Conservation (phyloP, 2,113 vertebrate genomes). For the Oophaga pumilio region DNA sequence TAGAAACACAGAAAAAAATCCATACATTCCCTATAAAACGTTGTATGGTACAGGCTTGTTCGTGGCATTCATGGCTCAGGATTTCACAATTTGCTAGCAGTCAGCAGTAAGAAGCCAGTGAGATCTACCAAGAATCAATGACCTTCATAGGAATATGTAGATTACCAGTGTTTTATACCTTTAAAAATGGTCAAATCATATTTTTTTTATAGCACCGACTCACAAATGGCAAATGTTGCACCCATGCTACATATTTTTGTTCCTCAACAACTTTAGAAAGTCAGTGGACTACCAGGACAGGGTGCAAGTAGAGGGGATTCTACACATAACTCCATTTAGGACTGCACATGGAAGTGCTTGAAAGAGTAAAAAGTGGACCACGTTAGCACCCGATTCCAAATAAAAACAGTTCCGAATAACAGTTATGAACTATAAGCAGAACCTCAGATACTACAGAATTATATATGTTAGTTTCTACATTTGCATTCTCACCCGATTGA, state of each 20-base stretch:
- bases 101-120: not conserved
- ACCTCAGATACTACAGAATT: not conserved
- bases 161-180: not conserved
- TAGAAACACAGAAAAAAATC: no score
- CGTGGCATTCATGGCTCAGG: not conserved
- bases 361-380: not conserved
- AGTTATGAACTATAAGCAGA: not conserved
- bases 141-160: no score
- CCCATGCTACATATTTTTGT: not conserved
- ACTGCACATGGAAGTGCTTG: not conserved
- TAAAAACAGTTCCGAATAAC: not conserved
- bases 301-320: not conserved
- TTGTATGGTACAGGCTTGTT: not conserved
- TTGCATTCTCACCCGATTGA: not conserved
- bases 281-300: not conserved
- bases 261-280: not conserved
- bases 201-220: not conserved
- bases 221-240: not conserved
- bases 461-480: not conserved
- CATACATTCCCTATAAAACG: not conserved
- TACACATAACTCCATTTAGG: not conserved
- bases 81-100: not conserved
- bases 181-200: not conserved
- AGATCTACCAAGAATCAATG: no score
- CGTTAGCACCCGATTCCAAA: not conserved